A percentile compares a stretch with the other conserved stretches of the same genome.
phyloP scores from a whole-genome alignment of 30 jellyfish, hydroid and myxozoan genomes.

The Aurelia aurita region DNA sequence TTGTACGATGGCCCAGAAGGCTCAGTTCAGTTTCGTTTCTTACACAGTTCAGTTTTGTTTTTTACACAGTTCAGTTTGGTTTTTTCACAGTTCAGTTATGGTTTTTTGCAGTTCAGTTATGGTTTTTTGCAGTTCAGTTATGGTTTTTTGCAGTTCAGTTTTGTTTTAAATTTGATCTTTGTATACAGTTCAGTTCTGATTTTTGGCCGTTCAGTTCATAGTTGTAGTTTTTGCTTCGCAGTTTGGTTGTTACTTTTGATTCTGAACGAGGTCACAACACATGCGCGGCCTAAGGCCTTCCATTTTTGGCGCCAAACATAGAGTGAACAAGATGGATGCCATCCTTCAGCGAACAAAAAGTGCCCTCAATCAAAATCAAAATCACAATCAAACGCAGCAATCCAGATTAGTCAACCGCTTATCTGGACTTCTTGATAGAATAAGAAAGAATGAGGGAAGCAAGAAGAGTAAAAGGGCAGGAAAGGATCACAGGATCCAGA shows the following conservation, averaged over 20 bases:
- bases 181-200: background rate
- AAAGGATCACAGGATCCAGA: conserved; percentile 44
- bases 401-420: conserved; percentile 25
- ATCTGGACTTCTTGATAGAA: conserved; percentile 40
- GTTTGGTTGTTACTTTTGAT: background rate
- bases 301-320: too few species aligned
- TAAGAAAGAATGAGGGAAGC: conserved; percentile 20
- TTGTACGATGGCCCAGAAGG: conserved; percentile 32
- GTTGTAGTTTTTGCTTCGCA: background rate
- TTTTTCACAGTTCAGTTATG: too few species aligned
- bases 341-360: too few species aligned
- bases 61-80: too few species aligned
- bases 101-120: too few species aligned
- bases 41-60: too few species aligned
- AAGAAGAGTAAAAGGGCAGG: conserved; percentile 14
- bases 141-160: background rate
- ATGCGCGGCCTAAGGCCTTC: too few species aligned
- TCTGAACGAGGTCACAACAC: too few species aligned
- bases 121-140: background rate
- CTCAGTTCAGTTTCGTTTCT: background rate
- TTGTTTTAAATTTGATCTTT: background rate
- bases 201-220: background rate
- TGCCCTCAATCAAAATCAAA: too few species aligned
- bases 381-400: conserved; percentile 8
- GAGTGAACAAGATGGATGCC: too few species aligned